Base-by-base conservation (phyloP, 2,113 vertebrate species). In the Corydoras sp. region DNA sequence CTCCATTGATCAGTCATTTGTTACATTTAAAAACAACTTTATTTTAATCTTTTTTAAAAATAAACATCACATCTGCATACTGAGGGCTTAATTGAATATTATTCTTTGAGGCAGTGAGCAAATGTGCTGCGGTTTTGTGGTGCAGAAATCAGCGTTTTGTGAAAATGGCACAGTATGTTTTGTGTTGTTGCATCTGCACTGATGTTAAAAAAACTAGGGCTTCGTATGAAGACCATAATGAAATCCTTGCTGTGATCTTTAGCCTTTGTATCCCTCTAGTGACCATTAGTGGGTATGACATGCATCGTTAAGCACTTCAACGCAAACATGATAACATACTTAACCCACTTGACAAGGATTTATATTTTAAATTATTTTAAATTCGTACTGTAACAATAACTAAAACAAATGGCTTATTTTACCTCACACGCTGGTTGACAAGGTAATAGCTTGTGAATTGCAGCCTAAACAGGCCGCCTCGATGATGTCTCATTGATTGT, bases 401-500 rank as follows among this genome's bases (percentile, higher is more conserved):
- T 53, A 62, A 53, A 67, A 62, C 58, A 55, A 73, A 73, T 68
- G 7, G 35, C 62, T 73, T 49, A 54, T 60, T 43, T 48, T 50
- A 30, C 64, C 11, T 18, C 71, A 66, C 63, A 29, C 64, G 11
- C 63, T 55, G 72, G 14, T 15, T 49, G 72, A 68, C 68, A 31
- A 55, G 58, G 6, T 68, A 72, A 71, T 75, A 32, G 65, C 61
- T 68, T 55, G 77, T 63, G 67, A 70, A 73, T 14, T 50, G 64
- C 61, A 49, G 31, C 64, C 65, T 63, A n/a, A 32, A 71, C 74
- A 58, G 60, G 60, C 65, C 15, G 58, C 24, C 61, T 68, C 68
- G 75, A 77, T 65, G 68, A 54, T 86, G 85, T 78, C 82, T 5
- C 87, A 92, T 92, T 82, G 92, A 92, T 92, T 90, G 81, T 77